Conservation (phyloP, 2,888 invertebrate species). For the Nudaria mundana region DNA sequence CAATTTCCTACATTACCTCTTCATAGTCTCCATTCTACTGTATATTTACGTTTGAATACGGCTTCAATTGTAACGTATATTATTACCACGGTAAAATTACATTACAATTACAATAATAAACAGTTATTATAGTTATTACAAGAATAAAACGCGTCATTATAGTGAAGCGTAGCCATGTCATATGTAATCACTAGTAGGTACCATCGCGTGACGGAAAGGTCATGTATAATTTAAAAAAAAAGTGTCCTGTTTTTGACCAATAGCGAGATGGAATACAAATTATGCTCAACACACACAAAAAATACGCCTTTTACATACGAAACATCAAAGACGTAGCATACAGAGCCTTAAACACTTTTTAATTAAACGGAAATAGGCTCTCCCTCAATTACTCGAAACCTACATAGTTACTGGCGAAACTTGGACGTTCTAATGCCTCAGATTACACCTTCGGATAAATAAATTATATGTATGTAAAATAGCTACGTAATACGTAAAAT, state of each 20-base stretch:
- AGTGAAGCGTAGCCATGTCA: conserved; percentile 27
- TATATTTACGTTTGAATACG: conserved; percentile 23
- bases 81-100: conserved; percentile 39
- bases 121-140: conserved; percentile 44
- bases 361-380: too few species aligned
- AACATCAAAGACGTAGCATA: too few species aligned
- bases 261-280: conserved; percentile 17
- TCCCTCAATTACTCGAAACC: too few species aligned
- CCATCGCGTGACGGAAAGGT: conserved; percentile 29
- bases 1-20: not conserved
- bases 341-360: too few species aligned
- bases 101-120: conserved; percentile 41
- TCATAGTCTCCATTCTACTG: too few species aligned
- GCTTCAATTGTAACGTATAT: conserved; percentile 53
- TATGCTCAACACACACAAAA: conserved; percentile 14
- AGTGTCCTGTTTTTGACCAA: conserved; percentile 24
- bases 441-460: too few species aligned
- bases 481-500: too few species aligned
- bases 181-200: conserved; percentile 26
- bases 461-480: too few species aligned
- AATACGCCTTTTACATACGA: too few species aligned
- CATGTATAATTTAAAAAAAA: conserved; percentile 25
- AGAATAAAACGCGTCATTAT: conserved; percentile 29
- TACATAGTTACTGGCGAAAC: too few species aligned
- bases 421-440: too few species aligned